Evolutionary conservation across 2,888 invertebrate species (phyloP).

Genomic region (Stenodera caucasica): DNA sequence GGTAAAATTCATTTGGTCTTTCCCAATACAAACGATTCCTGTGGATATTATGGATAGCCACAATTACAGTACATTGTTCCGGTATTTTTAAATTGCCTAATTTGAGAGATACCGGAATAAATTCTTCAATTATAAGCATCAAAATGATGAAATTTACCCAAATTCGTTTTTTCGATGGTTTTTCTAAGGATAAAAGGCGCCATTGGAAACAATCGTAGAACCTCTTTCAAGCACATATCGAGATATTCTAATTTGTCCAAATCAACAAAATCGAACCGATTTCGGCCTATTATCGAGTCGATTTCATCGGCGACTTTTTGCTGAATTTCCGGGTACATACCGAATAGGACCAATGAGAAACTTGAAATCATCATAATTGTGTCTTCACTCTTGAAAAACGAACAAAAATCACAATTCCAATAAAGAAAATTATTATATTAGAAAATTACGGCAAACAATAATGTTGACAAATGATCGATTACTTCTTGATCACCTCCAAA

Average conservation of each 20-base stretch:
- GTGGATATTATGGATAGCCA: slow-evolving; percentile 37
- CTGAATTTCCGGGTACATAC: slow-evolving; percentile 45
- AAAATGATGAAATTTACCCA: too few relatives aligned
- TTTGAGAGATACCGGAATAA: too few relatives aligned
- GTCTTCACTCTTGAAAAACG: slow-evolving; percentile 43
- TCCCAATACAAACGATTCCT: slow-evolving; percentile 38
- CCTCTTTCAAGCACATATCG: slow-evolving; percentile 46
- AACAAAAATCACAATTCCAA: neutral
- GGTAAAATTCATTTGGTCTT: slow-evolving; percentile 41
- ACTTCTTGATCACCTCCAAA: slow-evolving; percentile 39
- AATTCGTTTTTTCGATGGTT: too few relatives aligned
- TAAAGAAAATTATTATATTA: neutral
- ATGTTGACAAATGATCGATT: slow-evolving; percentile 39
- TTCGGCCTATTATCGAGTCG: slow-evolving; percentile 25
- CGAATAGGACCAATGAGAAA: slow-evolving; percentile 38
- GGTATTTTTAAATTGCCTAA: slow-evolving; percentile 35
- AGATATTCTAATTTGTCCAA: neutral
- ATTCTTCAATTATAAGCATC: too few relatives aligned
- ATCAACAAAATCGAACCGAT: slow-evolving; percentile 13
- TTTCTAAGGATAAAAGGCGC: slow-evolving; percentile 43
- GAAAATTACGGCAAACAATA: slow-evolving; percentile 37
- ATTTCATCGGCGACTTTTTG: slow-evolving; percentile 34
- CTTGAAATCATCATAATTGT: slow-evolving; percentile 36
- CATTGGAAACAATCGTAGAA: slow-evolving; percentile 43
- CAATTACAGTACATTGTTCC: slow-evolving; percentile 30